Evolutionary conservation across 1,140 invertebrate genomes (phyloP).

Genomic region (Mizuhopecten yessoensis): DNA sequence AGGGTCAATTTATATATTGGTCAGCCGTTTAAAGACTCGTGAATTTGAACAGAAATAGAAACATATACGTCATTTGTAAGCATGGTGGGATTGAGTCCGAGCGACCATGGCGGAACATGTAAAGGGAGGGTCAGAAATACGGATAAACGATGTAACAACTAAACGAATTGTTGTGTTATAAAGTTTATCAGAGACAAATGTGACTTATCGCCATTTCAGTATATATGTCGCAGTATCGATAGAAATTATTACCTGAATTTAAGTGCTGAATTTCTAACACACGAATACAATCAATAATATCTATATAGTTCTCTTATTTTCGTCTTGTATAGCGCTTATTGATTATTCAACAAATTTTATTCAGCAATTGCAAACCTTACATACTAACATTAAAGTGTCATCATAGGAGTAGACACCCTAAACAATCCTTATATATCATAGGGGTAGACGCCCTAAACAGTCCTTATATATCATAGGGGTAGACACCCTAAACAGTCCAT

Average conservation of each 20-base stretch:
- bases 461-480: too few species aligned
- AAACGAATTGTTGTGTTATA: not conserved
- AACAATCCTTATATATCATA: too few species aligned
- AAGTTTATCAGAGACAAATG: not conserved
- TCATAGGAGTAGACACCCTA: too few species aligned
- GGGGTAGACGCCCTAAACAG: too few species aligned
- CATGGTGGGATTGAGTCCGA: not conserved
- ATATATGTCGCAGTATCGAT: not conserved
- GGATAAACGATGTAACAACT: not conserved
- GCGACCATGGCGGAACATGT: not conserved
- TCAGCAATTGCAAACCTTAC: not conserved
- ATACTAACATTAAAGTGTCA: not conserved
- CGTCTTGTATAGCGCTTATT: not conserved
- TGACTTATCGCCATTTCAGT: not conserved
- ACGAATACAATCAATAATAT: not conserved
- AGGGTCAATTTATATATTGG: not conserved
- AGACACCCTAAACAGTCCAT: too few species aligned
- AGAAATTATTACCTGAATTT: not conserved
- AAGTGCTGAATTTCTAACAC: not conserved
- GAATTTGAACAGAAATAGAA: not conserved
- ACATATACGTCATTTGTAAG: not conserved
- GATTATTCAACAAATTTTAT: not conserved
- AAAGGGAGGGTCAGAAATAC: constrained; percentile 5
- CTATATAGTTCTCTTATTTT: not conserved
- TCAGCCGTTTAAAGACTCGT: not conserved